Base-by-base conservation (phyloP, 30 jellyfish, hydroid and myxozoan species). In the Pseudorhiza aurosa region DNA sequence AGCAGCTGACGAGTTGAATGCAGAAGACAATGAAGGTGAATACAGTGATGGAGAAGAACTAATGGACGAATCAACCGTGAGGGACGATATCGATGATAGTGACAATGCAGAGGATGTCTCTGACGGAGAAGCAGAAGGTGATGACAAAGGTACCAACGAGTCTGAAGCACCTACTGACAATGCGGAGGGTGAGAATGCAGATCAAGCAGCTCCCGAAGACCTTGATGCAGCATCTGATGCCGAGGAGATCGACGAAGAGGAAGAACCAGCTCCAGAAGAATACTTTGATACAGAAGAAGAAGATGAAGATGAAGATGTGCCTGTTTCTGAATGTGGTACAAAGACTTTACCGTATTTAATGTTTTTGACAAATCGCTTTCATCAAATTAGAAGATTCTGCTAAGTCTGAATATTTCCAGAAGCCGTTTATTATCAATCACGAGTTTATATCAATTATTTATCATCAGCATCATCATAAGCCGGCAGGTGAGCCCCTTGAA, bases 201-300 rank as follows among this genome's bases (percentile, higher is more conserved):
- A 4, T 19, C 58, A 35, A 42, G 36, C 24, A 35, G 36, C 1
- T 6, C 50, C 3, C 5, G 24, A 15, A 47, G 8, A n/a, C 25
- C 29, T 19, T n/a, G 67, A 53, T 12, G 58, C 32, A 9, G 77
- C 12, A 2, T 18, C 58, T 11, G 77, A 31, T 0, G 58, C 35
- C 3, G 59, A 64, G 57, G 21, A 72, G 55, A 58, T 29, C n/a
- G 74, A 78, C 50, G 75, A 40, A 19, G 75, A 22, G 25, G 90
- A 78, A 17, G 58, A 5, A 2, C 30, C 82, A 0, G 47, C 62
- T 45, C 90, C 90, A 2, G 82, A 78, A 24, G 90, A 78, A 21
- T 78, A 39, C 42, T 78, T 78, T 78, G 90, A 78, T 63, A 59
- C 50, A 12, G 90, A 59, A 44, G 90, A 78, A n/a, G 90, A 78